These are phyloP conservation scores for Drosophila kanekoi DNA, from an alignment of 2,888 invertebrate genomes.

Conservation along the genomic window DNA sequence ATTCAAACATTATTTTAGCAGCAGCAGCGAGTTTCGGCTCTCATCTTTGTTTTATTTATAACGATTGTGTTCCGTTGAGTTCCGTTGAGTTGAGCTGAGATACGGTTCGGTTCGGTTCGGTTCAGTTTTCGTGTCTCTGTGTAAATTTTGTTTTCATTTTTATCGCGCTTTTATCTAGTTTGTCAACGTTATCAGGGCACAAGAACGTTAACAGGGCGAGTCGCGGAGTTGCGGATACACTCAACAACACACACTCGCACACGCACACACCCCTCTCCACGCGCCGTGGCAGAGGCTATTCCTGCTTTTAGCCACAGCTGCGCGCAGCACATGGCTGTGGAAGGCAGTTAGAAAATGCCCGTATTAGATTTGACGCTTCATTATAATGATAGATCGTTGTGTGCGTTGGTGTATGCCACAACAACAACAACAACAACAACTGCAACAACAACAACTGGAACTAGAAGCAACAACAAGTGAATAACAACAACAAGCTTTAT, in stretches of 20 bases:
- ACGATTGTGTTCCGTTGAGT: slow-evolving; percentile 40
- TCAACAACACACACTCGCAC: slow-evolving; percentile 13
- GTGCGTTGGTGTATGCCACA: slow-evolving; percentile 54
- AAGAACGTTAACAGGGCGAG: slow-evolving; percentile 45
- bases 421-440: slow-evolving; percentile 20
- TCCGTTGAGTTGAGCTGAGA: slow-evolving; percentile 9
- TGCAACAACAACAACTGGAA: slow-evolving; percentile 7
- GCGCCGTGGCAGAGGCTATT: neutral
- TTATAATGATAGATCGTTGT: slow-evolving; percentile 77
- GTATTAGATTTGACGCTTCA: slow-evolving; percentile 78
- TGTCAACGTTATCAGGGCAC: slow-evolving; percentile 71
- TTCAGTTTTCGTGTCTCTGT: slow-evolving; percentile 37
- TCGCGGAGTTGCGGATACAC: slow-evolving; percentile 21
- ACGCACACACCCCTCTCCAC: neutral
- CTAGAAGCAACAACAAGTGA: slow-evolving; percentile 5
- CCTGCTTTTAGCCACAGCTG: slow-evolving; percentile 16
- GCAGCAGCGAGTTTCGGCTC: slow-evolving; percentile 26
- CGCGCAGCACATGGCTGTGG: slow-evolving; percentile 57
- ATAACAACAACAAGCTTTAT: slow-evolving; percentile 5
- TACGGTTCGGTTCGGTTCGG: slow-evolving; percentile 8
- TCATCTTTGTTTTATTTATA: slow-evolving; percentile 73
- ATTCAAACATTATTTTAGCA: slow-evolving; percentile 42
- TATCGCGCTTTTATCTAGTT: slow-evolving; percentile 78
- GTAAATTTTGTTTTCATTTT: slow-evolving; percentile 65
- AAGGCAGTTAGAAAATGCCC: slow-evolving; percentile 59